phyloP scores from a whole-genome alignment of 2,797 vertebrate genomes.

The Rhincodon typus region DNA sequence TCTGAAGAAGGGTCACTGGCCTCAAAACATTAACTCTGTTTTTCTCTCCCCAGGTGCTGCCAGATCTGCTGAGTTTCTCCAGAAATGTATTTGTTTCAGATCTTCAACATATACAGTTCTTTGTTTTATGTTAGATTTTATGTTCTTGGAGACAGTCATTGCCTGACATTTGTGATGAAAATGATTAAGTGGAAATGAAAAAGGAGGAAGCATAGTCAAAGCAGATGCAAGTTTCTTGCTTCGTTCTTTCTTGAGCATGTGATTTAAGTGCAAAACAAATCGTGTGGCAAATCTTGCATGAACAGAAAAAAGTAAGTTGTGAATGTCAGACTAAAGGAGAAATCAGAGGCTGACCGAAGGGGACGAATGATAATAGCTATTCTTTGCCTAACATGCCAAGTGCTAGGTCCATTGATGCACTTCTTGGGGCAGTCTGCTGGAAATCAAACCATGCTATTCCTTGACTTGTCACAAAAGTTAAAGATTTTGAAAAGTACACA shows the following conservation, averaged over 20 bases:
- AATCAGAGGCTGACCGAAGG: neutral
- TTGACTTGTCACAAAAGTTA: too few relatives aligned
- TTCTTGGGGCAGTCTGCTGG: too few relatives aligned
- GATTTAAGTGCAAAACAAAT: neutral
- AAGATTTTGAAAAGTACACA: too few relatives aligned
- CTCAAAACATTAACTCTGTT: too few relatives aligned
- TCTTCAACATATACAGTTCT: too few relatives aligned
- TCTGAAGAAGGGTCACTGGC: too few relatives aligned
- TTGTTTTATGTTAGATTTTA: neutral
- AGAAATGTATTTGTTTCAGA: too few relatives aligned
- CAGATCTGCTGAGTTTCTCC: too few relatives aligned
- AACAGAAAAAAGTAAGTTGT: neutral
- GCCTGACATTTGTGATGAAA: neutral
- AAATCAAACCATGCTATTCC: too few relatives aligned
- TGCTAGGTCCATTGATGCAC: neutral
- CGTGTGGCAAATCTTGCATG: neutral
- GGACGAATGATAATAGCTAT: neutral
- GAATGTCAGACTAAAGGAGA: neutral
- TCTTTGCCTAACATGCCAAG: neutral
- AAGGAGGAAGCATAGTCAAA: neutral
- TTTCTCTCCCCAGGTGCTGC: too few relatives aligned
- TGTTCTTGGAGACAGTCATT: neutral
- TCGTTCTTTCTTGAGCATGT: neutral
- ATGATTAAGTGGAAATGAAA: neutral
- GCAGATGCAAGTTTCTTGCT: neutral